Evolutionary conservation across 2,113 vertebrate species (phyloP).

Genomic region (Beaufortia kweichowensis): DNA sequence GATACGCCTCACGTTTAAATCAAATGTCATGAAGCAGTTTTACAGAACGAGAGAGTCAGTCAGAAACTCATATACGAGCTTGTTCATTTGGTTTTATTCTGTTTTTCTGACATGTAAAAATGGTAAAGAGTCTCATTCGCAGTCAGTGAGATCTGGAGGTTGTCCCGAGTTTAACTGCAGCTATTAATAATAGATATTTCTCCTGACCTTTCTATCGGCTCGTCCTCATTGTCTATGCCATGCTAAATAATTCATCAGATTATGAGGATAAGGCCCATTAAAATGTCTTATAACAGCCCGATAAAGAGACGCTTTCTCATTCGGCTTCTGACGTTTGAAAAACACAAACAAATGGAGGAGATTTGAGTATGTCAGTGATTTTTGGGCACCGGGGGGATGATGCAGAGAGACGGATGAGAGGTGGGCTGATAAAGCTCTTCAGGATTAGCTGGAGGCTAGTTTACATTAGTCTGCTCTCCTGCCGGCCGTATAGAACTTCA

Average conservation of each 20-base stretch:
- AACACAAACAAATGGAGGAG: constrained; percentile 58
- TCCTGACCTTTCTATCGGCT: constrained; percentile 59
- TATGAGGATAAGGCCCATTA: constrained; percentile 73
- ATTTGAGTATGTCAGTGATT: constrained; percentile 57
- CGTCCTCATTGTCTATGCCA: constrained; percentile 58
- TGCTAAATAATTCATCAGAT: constrained; percentile 75
- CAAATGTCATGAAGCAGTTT: too few species aligned
- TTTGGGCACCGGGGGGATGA: neutral
- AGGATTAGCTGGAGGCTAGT: constrained; percentile 77
- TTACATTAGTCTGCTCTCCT: constrained; percentile 69
- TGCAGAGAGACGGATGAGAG: constrained; percentile 34
- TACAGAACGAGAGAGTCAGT: too few species aligned
- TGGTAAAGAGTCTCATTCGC: too few species aligned
- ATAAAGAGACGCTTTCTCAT: constrained; percentile 39
- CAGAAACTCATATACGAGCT: too few species aligned
- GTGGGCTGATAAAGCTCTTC: constrained; percentile 38
- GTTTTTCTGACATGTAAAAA: too few species aligned
- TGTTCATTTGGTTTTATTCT: too few species aligned
- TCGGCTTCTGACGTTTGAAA: neutral
- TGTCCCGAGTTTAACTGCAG: constrained; percentile 29
- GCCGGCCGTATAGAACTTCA: constrained; percentile 64
- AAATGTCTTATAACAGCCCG: constrained; percentile 69
- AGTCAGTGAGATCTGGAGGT: constrained; percentile 2
- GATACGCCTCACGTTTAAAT: too few species aligned
- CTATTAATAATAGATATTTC: constrained; percentile 54